Evolutionary conservation across 1,140 invertebrate genomes (phyloP), one percentile per base, ranked within the genome.

Genomic region (Elysia chlorotica): DNA sequence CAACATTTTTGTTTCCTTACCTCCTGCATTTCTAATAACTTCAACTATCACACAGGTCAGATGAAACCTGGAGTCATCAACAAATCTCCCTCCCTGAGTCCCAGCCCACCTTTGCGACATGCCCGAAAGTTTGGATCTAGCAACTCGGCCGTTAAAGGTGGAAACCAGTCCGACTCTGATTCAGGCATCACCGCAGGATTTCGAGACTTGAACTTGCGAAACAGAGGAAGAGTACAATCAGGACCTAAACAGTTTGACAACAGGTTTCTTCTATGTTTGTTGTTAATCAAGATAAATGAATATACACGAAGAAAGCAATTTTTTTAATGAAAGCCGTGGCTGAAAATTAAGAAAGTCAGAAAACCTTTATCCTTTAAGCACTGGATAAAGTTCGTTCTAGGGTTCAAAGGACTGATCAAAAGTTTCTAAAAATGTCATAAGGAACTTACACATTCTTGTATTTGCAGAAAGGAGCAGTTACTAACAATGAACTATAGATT

Each of bases 81-180:
- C 36, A 71, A 61, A 48, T 71, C 69, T 2, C 69, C 69, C 14
- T 63, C 68, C 2, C 33, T 71, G 31, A 71, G 69, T 23, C 69
- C 69, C 17, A 71, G 69, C 33, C 69, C 69, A 30, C 69, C 69
- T 30, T 48, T 54, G 5, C 37, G 37, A 10, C 36, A 23, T 1
- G 6, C 38, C 33, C n/a, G 68, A 31, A 36, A 38, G 6, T 71
- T 36, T 63, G 69, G 57, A 31, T n/a, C 57, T 6, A 59, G 25
- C 38, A 62, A 25, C 38, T 48, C 25, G 21, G 31, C 37, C 28
- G n/a, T n/a, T n/a, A 37, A 33, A 71, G 53, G 57, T 48, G 69
- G 69, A 10, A 35, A 62, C 53, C 68, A 71, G 68, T 71, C 68
- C 10, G 69, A 71, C 33, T 71, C 69, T 31, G 69, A 71, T 21